These are phyloP conservation scores for Xanthorhoe designata DNA, from an alignment of 2,888 invertebrate species.

Conservation along the genomic window DNA sequence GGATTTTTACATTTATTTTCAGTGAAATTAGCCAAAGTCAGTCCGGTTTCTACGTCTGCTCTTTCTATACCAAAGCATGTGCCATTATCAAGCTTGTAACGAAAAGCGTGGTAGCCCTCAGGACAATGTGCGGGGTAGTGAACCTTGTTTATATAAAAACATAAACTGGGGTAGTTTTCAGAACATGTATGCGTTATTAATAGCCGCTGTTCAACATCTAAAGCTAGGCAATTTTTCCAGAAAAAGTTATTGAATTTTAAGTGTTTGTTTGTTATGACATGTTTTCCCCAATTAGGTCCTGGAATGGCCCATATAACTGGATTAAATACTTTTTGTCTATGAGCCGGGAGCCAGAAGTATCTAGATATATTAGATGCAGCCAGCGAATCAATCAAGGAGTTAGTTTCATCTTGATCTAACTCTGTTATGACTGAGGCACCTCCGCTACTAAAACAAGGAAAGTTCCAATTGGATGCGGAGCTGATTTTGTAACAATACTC, in stretches of 20 bases:
- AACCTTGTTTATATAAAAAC: slow-evolving; percentile 71
- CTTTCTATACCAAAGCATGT: slow-evolving; percentile 72
- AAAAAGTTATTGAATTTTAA: slow-evolving; percentile 52
- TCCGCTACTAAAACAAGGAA: slow-evolving; percentile 72
- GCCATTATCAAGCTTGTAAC: slow-evolving; percentile 66
- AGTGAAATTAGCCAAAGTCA: slow-evolving; percentile 61
- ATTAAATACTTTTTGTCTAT: slow-evolving; percentile 68
- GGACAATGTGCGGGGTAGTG: slow-evolving; percentile 70
- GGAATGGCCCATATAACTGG: slow-evolving; percentile 79
- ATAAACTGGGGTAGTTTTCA: slow-evolving; percentile 67
- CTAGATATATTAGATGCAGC: slow-evolving; percentile 52
- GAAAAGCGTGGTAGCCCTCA: slow-evolving; percentile 66
- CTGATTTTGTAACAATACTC: slow-evolving; percentile 70
- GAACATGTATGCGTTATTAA: slow-evolving; percentile 65
- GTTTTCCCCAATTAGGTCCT: slow-evolving; percentile 73
- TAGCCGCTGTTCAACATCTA: slow-evolving; percentile 59
- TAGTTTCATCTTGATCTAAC: slow-evolving; percentile 57
- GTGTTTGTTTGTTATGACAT: slow-evolving; percentile 49
- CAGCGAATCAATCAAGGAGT: slow-evolving; percentile 64
- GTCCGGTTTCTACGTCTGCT: slow-evolving; percentile 48
- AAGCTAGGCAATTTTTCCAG: slow-evolving; percentile 66
- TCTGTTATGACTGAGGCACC: slow-evolving; percentile 73
- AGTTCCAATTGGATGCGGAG: slow-evolving; percentile 62
- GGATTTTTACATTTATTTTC: slow-evolving; percentile 61
- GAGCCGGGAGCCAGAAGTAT: slow-evolving; percentile 82